Evolutionary conservation across 2,888 invertebrate genomes (phyloP), one percentile per base, ranked within the genome.

Genomic region (Danaus chrysippus): DNA sequence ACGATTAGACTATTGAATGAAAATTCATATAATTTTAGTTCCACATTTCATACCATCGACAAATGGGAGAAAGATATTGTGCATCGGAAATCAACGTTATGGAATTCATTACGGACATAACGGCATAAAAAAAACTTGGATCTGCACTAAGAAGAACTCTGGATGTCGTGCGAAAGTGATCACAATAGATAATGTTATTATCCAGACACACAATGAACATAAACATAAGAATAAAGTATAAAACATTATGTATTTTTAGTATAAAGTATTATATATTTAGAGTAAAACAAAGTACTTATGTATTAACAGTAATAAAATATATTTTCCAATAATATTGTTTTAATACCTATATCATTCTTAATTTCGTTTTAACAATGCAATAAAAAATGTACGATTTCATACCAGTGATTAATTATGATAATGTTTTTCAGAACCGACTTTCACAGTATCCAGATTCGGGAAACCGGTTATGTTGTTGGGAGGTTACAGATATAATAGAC

Each of bases 381-480:
- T 3, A 34, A 34, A n/a, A 34, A 34, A 34, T 1, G 23, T 3
- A 34, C 6, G 23, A 34, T 34, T 2, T 34, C 6, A 34, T 34
- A 34, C 23, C 6, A 49, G 15, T 49, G 11, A 10, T 49, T 17
- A 17, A 49, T 17, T 9, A n/a, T 49, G 10, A 49, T 8, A 13
- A 46, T n/a, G 15, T 13, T 46, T 63, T 66, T 11, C 60, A 68
- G 70, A 19, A 11, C 73, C 73, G 12, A 60, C 68, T 0, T 81
- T 76, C 42, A 64, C 75, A 12, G 73, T 66, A 23, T 80, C 82
- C 2, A 74, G 69, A 56, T 76, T 67, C 42, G 82, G 83, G 0
- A 76, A 70, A 49, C 81, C 81, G 0, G 81, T 79, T 0, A 74
- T 82, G 13, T 74, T 78, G 54, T 64, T 81, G 0, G 76, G 76